Evolutionary conservation across 2,113 vertebrate genomes (phyloP).

Genomic region (Cercocebus atys): DNA sequence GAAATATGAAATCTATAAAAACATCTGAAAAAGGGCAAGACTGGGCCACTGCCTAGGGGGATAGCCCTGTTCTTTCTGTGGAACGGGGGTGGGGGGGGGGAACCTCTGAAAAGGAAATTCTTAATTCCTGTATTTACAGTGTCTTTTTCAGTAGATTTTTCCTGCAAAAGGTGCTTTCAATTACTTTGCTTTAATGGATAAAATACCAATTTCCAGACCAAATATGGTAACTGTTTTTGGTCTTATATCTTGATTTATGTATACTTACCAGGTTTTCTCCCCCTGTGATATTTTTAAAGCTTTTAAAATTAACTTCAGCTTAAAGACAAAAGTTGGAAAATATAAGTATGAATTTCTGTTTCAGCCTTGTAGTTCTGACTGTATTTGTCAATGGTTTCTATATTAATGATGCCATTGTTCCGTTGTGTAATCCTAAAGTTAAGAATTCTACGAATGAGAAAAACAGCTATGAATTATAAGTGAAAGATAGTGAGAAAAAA

Average conservation of each 20-base stretch:
- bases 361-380: not conserved
- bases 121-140: not conserved
- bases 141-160: not conserved
- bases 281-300: not conserved
- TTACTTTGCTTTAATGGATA: not conserved
- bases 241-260: not conserved
- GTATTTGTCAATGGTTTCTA: not conserved
- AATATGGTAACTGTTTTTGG: not conserved
- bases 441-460: constrained; percentile 18
- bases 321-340: constrained; percentile 8
- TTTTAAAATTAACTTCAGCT: constrained; percentile 7
- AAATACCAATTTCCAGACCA: not conserved
- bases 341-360: not conserved
- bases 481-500: not conserved
- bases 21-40: not conserved
- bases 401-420: not conserved
- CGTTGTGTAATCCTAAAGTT: not conserved
- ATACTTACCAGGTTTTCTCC: not conserved
- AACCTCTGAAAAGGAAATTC: not conserved
- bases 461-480: not conserved
- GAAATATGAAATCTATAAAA: not conserved
- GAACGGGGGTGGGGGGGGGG: too few relatives aligned
- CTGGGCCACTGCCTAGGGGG: too few relatives aligned
- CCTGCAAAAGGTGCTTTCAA: not conserved
- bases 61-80: too few relatives aligned